phyloP scores from a whole-genome alignment of 2,113 vertebrate genomes.

The Corydoras sp. region DNA sequence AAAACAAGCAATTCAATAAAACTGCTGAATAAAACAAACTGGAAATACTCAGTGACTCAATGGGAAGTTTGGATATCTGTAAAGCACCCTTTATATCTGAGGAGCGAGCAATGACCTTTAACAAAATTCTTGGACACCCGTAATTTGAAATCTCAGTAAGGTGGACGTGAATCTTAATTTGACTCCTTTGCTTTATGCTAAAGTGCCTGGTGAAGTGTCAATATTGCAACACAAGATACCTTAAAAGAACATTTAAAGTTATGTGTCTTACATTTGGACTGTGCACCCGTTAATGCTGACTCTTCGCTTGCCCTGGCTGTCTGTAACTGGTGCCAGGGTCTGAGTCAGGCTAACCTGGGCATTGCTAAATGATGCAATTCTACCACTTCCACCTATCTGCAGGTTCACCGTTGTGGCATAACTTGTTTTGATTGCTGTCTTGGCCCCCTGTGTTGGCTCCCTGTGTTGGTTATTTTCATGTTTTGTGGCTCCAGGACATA shows the following conservation, averaged over 20 bases:
- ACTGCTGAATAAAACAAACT: constrained; percentile 32
- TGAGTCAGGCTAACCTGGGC: constrained; percentile 83
- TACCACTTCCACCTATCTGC: constrained; percentile 77
- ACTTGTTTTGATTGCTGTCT: constrained; percentile 57
- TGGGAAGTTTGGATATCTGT: constrained; percentile 4
- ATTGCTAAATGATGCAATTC: constrained; percentile 75
- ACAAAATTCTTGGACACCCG: constrained; percentile 29
- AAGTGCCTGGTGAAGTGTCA: constrained; percentile 43
- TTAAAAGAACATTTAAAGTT: no score
- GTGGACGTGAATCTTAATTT: constrained; percentile 15
- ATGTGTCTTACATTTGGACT: constrained; percentile 44
- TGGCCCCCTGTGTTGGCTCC: constrained; percentile 18
- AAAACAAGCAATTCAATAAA: constrained; percentile 35
- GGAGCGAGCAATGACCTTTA: constrained; percentile 10
- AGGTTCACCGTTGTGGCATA: constrained; percentile 87
- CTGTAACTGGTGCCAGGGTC: constrained; percentile 61
- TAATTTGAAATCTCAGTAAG: constrained; percentile 32
- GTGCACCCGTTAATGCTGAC: constrained; percentile 63
- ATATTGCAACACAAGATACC: constrained; percentile 6
- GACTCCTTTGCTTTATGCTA: constrained; percentile 23
- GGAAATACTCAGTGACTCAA: constrained; percentile 8
- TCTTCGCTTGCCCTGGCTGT: constrained; percentile 52
- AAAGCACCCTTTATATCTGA: constrained; percentile 15
- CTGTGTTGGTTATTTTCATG: not conserved
- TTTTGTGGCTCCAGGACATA: no score